Base-by-base conservation (phyloP, 2,113 vertebrate genomes). In the Scartelaos histophorus region DNA sequence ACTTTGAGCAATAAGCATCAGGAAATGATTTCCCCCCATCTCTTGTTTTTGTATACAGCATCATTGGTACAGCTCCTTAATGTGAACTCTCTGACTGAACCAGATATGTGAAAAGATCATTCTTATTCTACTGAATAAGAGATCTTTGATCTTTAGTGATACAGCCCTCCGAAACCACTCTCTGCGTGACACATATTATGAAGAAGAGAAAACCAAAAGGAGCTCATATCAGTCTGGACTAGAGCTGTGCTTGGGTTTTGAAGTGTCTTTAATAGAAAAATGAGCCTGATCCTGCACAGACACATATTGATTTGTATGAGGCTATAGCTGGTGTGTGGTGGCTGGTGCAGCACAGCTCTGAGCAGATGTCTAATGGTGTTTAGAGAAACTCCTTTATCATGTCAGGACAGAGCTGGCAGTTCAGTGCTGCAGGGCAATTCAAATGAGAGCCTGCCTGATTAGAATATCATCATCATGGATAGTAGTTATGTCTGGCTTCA, bases 401-500 rank as follows among this genome's bases (percentile, higher is more conserved):
- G 91, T 93, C 89, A 85, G 95, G 94, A 95, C 94, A 75, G 93
- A 92, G 92, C 95, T 97, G 96, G 98, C 96, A 98, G 96, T 94
- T 96, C 92, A 93, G 96, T 96, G 95, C 96, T 97, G 94, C 95
- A 96, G 95, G 96, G 96, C 94, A 66, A 86, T 96, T 94, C 95
- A 96, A 96, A 95, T 96, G 94, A 96, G 96, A 96, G 94, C 89
- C 90, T 95, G 96, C 94, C 95, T 95, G 96, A 97, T 97, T 95
- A 94, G 96, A 96, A 96, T 97, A 97, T 98, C 95, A 95, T 96
- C 95, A 97, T 97, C 96, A 96, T 96, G 95, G 95, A 97, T 97
- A 95, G 96, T 99, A 98, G 98, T 98, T 96, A 94, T 95, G 95
- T 96, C 96, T 97, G 95, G 94, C 94, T 95, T 87, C 86, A 92